phyloP scores from a whole-genome alignment of 2,888 invertebrate genomes.

The Liopterus haemorrhoidalis region DNA sequence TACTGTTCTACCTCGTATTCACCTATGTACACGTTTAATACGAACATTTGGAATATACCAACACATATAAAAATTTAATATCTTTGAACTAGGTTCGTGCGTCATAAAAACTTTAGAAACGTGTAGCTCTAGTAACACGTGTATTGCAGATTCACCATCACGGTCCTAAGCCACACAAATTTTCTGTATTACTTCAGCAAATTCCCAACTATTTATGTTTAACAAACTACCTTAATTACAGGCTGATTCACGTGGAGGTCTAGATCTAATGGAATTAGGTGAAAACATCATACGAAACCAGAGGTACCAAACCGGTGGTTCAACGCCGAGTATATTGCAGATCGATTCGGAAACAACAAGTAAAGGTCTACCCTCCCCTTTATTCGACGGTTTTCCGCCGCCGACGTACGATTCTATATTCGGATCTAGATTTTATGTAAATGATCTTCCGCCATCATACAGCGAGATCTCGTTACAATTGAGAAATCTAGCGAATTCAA shows the following conservation, averaged over 20 bases:
- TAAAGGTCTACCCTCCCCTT: constrained; percentile 48
- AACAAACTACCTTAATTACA: too few species aligned
- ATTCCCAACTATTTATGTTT: too few species aligned
- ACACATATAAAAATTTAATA: too few species aligned
- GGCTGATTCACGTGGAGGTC: constrained; percentile 43
- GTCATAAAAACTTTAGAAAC: too few species aligned
- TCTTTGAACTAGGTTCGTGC: too few species aligned
- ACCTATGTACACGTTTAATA: too few species aligned
- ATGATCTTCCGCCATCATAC: constrained; percentile 43
- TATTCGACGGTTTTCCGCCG: constrained; percentile 47
- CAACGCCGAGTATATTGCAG: constrained; percentile 42
- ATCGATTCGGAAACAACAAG: constrained; percentile 51
- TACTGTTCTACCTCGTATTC: too few species aligned
- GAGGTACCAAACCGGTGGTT: constrained; percentile 42
- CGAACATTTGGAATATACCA: too few species aligned
- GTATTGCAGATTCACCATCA: too few species aligned
- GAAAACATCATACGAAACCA: constrained; percentile 49
- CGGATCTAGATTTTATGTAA: constrained; percentile 36
- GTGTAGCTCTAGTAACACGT: too few species aligned
- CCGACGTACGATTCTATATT: constrained; percentile 53
- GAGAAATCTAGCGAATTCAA: constrained; percentile 10
- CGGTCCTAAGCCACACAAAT: too few species aligned
- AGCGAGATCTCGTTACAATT: constrained; percentile 40
- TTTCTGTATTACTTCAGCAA: too few species aligned
- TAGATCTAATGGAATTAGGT: constrained; percentile 51